Base-by-base conservation (phyloP, 1,140 invertebrate genomes). In the Orussus abietinus region DNA sequence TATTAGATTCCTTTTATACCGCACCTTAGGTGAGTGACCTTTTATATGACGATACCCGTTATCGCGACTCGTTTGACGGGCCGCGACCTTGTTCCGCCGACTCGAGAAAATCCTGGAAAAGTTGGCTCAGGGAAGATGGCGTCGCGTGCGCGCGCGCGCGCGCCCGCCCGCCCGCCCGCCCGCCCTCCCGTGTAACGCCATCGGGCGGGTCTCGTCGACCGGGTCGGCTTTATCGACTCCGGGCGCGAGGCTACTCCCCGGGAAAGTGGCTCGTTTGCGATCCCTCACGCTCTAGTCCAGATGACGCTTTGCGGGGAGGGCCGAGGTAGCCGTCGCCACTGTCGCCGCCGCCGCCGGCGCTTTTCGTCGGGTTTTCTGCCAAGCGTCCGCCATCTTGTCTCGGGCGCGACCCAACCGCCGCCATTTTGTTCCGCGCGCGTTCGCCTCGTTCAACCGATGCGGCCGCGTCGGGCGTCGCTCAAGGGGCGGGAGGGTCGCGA, bases 321-420 rank as follows among this genome's bases (percentile, higher is more conserved):
- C 47, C 3, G 10, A 7, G 29, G 19, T 25, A 7, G 22, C 6
- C 22, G 6, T 25, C 22, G 6, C n/a, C 22, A 6, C 22, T 25
- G 6, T 25, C 22, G 6, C n/a, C 22, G 6, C n/a, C n/a, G 22
- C 22, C 22, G 22, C 6, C 6, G n/a, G 22, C 22, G 6, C 6
- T 25, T 25, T 25, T 25, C 22, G 6, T 20, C 28, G 22, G 30
- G 34, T 53, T 54, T 52, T 55, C 38, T 37, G 28, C 5, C 10
- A 20, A 35, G 28, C 48, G 49, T 45, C 57, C 66, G 68, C 69
- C 69, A 72, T 71, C 60, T 72, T 71, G 64, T 57, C 6, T 52
- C 55, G 55, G 59, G 55, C 40, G 48, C 50, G 53, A 62, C 55
- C 62, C 61, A 52, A 47, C 18, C 48, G 51, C 66, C 49, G 69